Conservation (phyloP, 2,888 invertebrate genomes). For the Patella depressa region DNA sequence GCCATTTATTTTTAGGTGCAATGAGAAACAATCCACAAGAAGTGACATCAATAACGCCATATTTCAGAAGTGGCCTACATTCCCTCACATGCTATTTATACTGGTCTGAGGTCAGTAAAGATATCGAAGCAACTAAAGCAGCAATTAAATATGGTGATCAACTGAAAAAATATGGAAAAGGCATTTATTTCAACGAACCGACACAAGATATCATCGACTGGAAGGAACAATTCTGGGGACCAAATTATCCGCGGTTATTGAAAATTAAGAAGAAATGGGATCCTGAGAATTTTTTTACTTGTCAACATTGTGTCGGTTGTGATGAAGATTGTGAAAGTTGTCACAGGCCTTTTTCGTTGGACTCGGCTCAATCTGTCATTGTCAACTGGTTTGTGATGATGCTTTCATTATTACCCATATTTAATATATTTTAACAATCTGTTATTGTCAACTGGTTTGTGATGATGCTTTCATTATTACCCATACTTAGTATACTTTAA, state of each 20-base stretch:
- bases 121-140: neutral
- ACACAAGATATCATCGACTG: slow-evolving; percentile 45
- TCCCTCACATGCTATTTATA: neutral
- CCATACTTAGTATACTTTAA: too few species aligned
- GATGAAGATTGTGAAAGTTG: slow-evolving; percentile 20
- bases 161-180: slow-evolving; percentile 36
- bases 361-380: too few species aligned
- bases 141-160: neutral
- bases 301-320: slow-evolving; percentile 53
- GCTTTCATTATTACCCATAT: too few species aligned
- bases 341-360: too few species aligned
- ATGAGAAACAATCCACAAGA: neutral
- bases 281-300: slow-evolving; percentile 50
- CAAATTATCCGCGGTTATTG: slow-evolving; percentile 45
- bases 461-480: too few species aligned
- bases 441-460: too few species aligned
- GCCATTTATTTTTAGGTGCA: neutral
- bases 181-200: slow-evolving; percentile 50
- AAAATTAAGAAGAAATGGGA: slow-evolving; percentile 47
- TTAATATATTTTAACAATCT: too few species aligned
- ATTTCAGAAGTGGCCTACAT: neutral
- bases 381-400: too few species aligned
- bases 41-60: neutral
- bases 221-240: slow-evolving; percentile 52
- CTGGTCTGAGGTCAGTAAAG: slow-evolving; percentile 6